These are phyloP conservation scores for Drosophila vallismaia DNA, from an alignment of 2,888 invertebrate genomes.

Conservation along the genomic window DNA sequence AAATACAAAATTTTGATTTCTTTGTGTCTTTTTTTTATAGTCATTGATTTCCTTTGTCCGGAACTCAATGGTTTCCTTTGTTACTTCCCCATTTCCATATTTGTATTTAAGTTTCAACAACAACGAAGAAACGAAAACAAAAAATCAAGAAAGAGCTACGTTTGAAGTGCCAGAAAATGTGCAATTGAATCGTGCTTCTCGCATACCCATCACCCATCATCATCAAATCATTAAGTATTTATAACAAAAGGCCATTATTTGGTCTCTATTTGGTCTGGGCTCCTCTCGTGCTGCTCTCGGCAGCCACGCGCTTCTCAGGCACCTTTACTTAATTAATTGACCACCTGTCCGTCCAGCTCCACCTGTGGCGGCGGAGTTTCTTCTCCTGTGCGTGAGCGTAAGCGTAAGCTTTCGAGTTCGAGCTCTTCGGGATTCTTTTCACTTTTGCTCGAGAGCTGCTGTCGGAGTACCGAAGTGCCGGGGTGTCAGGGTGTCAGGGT, in stretches of 20 bases:
- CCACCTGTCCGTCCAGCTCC: constrained; percentile 1
- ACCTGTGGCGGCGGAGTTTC: neutral
- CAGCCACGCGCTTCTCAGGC: constrained; percentile 53
- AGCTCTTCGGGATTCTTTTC: constrained; percentile 61
- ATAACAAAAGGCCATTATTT: neutral
- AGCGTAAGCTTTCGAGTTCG: constrained; percentile 46
- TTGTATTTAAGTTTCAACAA: neutral
- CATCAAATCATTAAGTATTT: neutral
- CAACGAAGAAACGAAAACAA: neutral
- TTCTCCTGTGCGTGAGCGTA: constrained; percentile 58
- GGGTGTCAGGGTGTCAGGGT: too few relatives aligned
- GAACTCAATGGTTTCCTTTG: neutral
- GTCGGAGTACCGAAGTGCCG: too few relatives aligned
- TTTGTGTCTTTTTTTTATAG: neutral
- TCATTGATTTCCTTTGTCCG: constrained; percentile 2
- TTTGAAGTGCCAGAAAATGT: neutral
- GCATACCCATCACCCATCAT: neutral
- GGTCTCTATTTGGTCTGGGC: neutral
- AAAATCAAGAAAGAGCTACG: neutral
- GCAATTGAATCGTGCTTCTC: neutral
- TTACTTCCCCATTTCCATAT: constrained; percentile 1
- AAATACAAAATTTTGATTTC: neutral
- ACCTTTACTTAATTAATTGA: constrained; percentile 62
- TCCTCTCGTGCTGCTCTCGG: neutral
- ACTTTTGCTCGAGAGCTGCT: constrained; percentile 48